These are phyloP conservation scores for Stenopsyche tienmushanensis DNA, from an alignment of 1,140 invertebrate species.

Conservation along the genomic window DNA sequence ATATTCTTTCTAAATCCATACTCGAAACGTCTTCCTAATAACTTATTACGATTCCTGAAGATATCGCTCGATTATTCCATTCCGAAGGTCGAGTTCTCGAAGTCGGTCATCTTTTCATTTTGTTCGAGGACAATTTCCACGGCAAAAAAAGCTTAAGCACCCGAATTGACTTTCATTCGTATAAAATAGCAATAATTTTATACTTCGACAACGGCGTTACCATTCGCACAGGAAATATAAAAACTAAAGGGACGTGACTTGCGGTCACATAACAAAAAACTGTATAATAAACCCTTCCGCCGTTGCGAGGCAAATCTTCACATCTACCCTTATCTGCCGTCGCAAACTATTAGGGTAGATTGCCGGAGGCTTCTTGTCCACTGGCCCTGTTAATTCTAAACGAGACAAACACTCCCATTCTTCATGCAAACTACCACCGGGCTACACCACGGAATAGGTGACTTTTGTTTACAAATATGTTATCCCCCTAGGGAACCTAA, in stretches of 20 bases:
- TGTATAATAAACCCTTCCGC: too few relatives aligned
- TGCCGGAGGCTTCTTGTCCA: not conserved
- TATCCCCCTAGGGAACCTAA: not conserved
- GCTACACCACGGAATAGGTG: not conserved
- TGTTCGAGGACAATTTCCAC: not conserved
- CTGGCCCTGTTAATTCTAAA: too few relatives aligned
- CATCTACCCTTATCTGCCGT: too few relatives aligned
- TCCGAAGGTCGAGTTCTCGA: conserved; percentile 2
- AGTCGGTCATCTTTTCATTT: conserved; percentile 19
- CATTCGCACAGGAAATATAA: not conserved
- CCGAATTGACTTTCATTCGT: conserved; percentile 25
- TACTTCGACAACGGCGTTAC: conserved; percentile 24
- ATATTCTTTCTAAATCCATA: not conserved
- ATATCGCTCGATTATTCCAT: not conserved
- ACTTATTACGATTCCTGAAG: not conserved
- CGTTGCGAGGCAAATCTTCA: not conserved
- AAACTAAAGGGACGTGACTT: not conserved
- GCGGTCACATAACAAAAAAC: too few relatives aligned
- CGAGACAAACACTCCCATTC: not conserved
- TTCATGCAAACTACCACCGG: not conserved
- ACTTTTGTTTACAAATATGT: not conserved
- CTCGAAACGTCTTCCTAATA: not conserved
- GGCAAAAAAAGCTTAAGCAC: not conserved
- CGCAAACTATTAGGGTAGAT: not conserved
- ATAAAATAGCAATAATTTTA: conserved; percentile 28